Evolutionary conservation across 2,797 vertebrate species (phyloP).

Genomic region (Telmatherina bonti): DNA sequence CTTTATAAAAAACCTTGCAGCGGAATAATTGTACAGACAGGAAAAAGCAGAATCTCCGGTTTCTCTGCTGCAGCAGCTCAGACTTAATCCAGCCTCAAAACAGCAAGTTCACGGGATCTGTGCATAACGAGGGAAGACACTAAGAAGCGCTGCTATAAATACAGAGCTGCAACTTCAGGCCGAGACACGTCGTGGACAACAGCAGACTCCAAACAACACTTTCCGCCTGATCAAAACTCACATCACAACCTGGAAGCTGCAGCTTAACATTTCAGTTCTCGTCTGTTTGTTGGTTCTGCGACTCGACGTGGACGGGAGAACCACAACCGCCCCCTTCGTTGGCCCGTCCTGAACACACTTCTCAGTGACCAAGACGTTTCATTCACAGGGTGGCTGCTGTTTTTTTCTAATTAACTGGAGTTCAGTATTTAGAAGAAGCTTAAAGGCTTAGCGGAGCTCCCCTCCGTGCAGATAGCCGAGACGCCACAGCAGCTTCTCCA

Average conservation of each 20-base stretch:
- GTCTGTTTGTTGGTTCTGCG: no score
- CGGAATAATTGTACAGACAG: neutral
- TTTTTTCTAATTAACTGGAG: constrained; percentile 60
- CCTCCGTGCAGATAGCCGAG: constrained; percentile 33
- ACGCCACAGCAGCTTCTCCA: neutral
- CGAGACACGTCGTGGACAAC: constrained; percentile 18
- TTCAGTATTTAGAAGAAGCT: constrained; percentile 56
- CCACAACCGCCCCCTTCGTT: no score
- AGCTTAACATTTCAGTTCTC: no score
- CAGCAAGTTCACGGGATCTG: constrained; percentile 58
- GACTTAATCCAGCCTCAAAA: constrained; percentile 59
- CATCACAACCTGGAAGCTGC: no score
- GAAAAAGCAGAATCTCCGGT: neutral
- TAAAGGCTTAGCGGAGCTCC: constrained; percentile 58
- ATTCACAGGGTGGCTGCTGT: constrained; percentile 31
- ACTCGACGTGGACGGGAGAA: no score
- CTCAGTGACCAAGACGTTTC: neutral
- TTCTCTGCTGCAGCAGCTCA: neutral
- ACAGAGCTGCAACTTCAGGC: constrained; percentile 37
- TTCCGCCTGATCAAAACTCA: no score
- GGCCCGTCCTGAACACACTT: no score
- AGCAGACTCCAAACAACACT: no score
- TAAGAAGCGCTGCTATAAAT: constrained; percentile 75
- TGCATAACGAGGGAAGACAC: constrained; percentile 61
- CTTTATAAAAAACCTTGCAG: constrained; percentile 1